Conservation (phyloP, 1,140 invertebrate genomes). For the Oscheius sp. region DNA sequence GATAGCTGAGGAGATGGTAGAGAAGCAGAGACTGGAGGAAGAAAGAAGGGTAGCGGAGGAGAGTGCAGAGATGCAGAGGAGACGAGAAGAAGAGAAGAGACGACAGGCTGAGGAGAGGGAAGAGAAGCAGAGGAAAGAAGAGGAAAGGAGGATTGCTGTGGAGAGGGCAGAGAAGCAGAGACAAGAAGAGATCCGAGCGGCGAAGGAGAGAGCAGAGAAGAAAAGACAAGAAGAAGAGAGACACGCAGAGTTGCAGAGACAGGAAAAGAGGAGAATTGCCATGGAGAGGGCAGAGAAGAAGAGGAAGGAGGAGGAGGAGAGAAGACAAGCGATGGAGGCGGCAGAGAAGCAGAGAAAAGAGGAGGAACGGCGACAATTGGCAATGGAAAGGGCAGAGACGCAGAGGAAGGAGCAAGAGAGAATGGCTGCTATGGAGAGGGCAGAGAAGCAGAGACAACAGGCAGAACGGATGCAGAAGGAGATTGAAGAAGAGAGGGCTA, state of each 20-base stretch:
- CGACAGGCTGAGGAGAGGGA: not conserved
- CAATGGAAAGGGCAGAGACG: not conserved
- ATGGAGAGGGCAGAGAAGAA: too few species aligned
- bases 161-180: not conserved
- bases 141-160: too few species aligned
- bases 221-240: constrained; percentile 19
- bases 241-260: constrained; percentile 35
- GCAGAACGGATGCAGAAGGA: constrained; percentile 47
- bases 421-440: constrained; percentile 11
- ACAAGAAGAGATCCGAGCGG: constrained; percentile 8
- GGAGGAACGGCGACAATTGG: constrained; percentile 12
- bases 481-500: too few species aligned
- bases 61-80: not conserved
- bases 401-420: constrained; percentile 9
- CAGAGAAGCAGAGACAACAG: constrained; percentile 46
- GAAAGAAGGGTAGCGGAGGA: not conserved
- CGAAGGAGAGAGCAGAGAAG: constrained; percentile 40
- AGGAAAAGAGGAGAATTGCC: constrained; percentile 37
- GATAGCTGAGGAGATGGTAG: not conserved
- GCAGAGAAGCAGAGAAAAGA: constrained; percentile 26
- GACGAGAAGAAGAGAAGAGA: not conserved
- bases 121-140: not conserved
- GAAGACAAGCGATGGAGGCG: constrained; percentile 14
- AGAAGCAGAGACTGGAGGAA: constrained; percentile 26
- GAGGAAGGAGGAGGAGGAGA: constrained; percentile 16